Evolutionary conservation across 2,888 invertebrate genomes (phyloP).

Genomic region (Sesia bembeciformis): DNA sequence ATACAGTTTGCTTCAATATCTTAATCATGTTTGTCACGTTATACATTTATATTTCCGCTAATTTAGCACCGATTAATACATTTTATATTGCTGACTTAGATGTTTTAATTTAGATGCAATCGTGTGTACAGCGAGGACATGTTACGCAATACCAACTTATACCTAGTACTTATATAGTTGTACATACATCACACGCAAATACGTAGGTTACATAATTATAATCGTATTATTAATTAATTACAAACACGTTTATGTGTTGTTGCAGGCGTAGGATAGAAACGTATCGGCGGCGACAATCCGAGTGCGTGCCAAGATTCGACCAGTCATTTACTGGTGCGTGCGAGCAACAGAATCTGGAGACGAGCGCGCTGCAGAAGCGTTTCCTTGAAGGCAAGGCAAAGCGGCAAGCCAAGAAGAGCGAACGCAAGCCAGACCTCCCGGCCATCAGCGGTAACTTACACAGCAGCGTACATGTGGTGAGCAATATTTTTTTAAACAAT

Average conservation of each 20-base stretch:
- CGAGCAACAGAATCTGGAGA: constrained; percentile 94
- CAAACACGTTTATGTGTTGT: constrained; percentile 15
- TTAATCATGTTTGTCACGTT: not conserved
- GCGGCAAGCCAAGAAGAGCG: constrained; percentile 88
- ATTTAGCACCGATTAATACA: too few relatives aligned
- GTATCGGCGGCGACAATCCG: constrained; percentile 89
- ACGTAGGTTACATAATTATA: too few relatives aligned
- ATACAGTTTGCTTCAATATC: constrained; percentile 1
- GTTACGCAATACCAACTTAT: too few relatives aligned
- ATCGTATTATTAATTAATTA: not conserved
- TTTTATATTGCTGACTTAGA: too few relatives aligned
- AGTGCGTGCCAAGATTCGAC: constrained; percentile 90
- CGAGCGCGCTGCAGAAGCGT: constrained; percentile 88
- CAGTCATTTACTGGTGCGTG: constrained; percentile 90
- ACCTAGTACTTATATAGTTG: too few relatives aligned
- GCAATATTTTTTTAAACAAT: constrained; percentile 15
- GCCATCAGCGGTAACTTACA: constrained; percentile 74
- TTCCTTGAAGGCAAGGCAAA: constrained; percentile 94
- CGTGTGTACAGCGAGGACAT: too few relatives aligned
- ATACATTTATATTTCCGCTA: too few relatives aligned
- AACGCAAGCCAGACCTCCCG: constrained; percentile 62
- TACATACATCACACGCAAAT: too few relatives aligned
- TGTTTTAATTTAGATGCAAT: too few relatives aligned
- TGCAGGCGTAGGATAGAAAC: constrained; percentile 87
- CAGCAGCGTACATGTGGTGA: constrained; percentile 85